A percentile compares a stretch with the other conserved stretches of the same genome.
Evolutionary conservation across 2,888 invertebrate genomes (phyloP).

Genomic region (Anaspis maculata): DNA sequence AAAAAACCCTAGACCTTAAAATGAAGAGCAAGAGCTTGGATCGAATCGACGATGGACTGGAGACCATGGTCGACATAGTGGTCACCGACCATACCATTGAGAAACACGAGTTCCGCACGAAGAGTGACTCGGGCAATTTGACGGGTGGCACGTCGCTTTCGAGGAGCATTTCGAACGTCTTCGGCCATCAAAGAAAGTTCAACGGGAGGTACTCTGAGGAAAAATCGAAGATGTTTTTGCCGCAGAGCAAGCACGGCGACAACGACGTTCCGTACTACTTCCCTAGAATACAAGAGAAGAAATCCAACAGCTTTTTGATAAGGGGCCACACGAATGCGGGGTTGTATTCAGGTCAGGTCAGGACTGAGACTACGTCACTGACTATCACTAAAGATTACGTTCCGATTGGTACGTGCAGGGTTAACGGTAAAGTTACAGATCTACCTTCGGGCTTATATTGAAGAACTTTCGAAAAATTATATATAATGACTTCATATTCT

Average conservation of each 20-base stretch:
- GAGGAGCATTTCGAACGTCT: constrained; percentile 21
- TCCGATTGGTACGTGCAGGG: constrained; percentile 22
- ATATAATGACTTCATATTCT: too few species aligned
- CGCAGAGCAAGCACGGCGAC: constrained; percentile 25
- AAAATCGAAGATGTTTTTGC: constrained; percentile 39
- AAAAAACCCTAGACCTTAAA: constrained; percentile 14
- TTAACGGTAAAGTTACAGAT: constrained; percentile 58
- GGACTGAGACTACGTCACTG: constrained; percentile 32
- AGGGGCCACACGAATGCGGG: constrained; percentile 56
- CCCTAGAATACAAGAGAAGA: constrained; percentile 39
- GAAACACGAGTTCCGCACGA: constrained; percentile 9
- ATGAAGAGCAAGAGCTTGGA: constrained; percentile 63
- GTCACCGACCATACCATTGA: constrained; percentile 42
- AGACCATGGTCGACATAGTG: constrained; percentile 64
- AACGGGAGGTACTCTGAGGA: constrained; percentile 30
- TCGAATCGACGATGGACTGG: constrained; percentile 62
- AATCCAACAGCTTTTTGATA: constrained; percentile 49
- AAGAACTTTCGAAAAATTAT: too few species aligned
- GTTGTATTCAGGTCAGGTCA: constrained; percentile 54
- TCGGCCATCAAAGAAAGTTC: constrained; percentile 15
- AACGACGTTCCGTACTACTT: constrained; percentile 43
- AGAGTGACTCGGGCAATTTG: constrained; percentile 20
- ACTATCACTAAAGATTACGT: constrained; percentile 34
- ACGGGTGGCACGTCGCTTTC: too few species aligned
- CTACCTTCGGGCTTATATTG: constrained; percentile 66